These are phyloP conservation scores for Neodon shergylaensis DNA, from an alignment of 2,113 vertebrate species.

Conservation along the genomic window DNA sequence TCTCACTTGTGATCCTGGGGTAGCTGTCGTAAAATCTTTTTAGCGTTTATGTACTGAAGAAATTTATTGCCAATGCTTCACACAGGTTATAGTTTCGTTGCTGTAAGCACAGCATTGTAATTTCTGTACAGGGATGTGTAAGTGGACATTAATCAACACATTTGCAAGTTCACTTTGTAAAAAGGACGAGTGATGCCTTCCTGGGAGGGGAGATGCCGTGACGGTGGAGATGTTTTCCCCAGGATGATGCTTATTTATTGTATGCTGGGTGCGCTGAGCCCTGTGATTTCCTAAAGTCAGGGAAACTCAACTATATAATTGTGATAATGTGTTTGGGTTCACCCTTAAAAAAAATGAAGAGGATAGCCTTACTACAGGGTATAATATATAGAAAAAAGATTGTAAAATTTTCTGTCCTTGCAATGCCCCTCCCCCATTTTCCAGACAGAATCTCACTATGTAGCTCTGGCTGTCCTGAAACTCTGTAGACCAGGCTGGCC, in stretches of 20 bases:
- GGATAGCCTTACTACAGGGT: conserved; percentile 81
- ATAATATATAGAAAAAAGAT: conserved; percentile 85
- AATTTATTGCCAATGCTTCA: conserved; percentile 81
- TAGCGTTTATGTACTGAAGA: conserved; percentile 56
- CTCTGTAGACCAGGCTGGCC: not conserved
- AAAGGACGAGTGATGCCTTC: not conserved
- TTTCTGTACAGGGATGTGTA: conserved; percentile 92
- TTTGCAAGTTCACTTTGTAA: conserved; percentile 82
- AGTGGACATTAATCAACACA: conserved; percentile 88
- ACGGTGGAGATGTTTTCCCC: not conserved
- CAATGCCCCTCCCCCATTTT: not conserved
- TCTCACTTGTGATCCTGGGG: not conserved
- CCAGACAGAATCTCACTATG: not conserved
- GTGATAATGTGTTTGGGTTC: not conserved
- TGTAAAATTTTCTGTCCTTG: conserved; percentile 85
- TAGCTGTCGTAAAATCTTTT: not conserved
- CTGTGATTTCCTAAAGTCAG: not conserved
- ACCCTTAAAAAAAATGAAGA: not conserved
- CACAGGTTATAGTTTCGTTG: conserved; percentile 93
- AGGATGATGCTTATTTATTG: not conserved
- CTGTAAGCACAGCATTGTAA: conserved; percentile 89
- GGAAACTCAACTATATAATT: not conserved
- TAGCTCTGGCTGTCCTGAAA: not conserved
- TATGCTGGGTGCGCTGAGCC: not conserved
- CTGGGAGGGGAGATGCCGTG: not conserved